These are phyloP conservation scores for Microplitis manilae DNA, from an alignment of 2,888 invertebrate species.

Conservation along the genomic window DNA sequence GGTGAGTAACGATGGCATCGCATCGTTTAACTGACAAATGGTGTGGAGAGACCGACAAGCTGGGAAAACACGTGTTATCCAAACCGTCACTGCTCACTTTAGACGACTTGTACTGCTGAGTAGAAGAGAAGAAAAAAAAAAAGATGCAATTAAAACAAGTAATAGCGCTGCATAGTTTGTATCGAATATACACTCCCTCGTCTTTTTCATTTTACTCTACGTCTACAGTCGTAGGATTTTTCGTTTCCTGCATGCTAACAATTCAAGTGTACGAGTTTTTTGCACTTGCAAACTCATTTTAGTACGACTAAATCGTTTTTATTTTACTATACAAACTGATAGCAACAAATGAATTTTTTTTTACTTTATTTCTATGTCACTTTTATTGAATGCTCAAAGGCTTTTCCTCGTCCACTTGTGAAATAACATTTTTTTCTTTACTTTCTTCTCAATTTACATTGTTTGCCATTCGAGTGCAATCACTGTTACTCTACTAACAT, in stretches of 20 bases:
- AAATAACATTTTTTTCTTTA: neutral
- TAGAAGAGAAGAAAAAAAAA: slow-evolving; percentile 16
- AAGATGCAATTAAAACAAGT: neutral
- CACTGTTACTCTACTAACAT: neutral
- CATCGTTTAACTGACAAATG: slow-evolving; percentile 38
- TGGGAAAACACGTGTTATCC: slow-evolving; percentile 56
- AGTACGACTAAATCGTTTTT: slow-evolving; percentile 4
- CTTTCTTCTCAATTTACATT: neutral
- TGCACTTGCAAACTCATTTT: slow-evolving; percentile 11
- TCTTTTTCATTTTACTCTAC: neutral
- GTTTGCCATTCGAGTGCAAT: neutral
- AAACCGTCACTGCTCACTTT: slow-evolving; percentile 36
- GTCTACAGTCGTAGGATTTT: slow-evolving; percentile 30
- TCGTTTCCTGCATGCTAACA: slow-evolving; percentile 30
- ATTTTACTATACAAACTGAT: slow-evolving; percentile 10
- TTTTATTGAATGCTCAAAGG: slow-evolving; percentile 24
- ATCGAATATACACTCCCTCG: neutral
- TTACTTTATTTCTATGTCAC: neutral
- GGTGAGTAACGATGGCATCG: neutral
- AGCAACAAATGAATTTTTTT: slow-evolving; percentile 6
- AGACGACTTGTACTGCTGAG: neutral
- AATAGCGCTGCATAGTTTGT: neutral
- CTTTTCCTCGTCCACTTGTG: neutral
- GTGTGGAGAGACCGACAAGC: slow-evolving; percentile 37
- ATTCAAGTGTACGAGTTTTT: slow-evolving; percentile 17